Conservation (phyloP, 2,888 invertebrate genomes). For the Deladenus siricidicola region DNA sequence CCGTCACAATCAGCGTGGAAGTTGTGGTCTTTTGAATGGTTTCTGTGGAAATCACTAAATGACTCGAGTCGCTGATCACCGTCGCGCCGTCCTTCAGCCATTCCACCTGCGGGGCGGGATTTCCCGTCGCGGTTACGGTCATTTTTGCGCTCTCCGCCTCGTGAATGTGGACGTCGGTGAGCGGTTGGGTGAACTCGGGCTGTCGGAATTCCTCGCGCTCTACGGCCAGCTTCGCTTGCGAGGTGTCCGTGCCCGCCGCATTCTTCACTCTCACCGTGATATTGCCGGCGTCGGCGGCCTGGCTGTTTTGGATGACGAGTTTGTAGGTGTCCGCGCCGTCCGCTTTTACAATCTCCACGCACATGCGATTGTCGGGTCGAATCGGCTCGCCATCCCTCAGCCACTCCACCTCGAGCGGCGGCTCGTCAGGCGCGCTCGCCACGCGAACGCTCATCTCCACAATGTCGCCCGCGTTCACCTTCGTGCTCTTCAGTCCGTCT, state of each 20-base stretch:
- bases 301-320: slow-evolving; percentile 33
- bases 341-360: slow-evolving; percentile 9
- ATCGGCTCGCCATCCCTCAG: slow-evolving; percentile 35
- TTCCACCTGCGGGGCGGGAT: slow-evolving; percentile 27
- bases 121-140: slow-evolving; percentile 28
- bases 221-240: slow-evolving; percentile 32
- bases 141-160: slow-evolving; percentile 20
- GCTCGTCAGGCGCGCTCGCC: neutral
- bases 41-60: slow-evolving; percentile 8
- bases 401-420: slow-evolving; percentile 29
- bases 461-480: slow-evolving; percentile 26
- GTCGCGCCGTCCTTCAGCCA: slow-evolving; percentile 36
- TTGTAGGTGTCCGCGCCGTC: slow-evolving; percentile 26
- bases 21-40: slow-evolving; percentile 19
- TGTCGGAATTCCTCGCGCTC: slow-evolving; percentile 21
- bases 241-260: slow-evolving; percentile 23
- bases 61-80: slow-evolving; percentile 55
- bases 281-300: slow-evolving; percentile 43
- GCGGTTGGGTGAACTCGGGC: slow-evolving; percentile 27
- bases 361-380: slow-evolving; percentile 55
- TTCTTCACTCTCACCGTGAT: slow-evolving; percentile 41
- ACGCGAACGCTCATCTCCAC: slow-evolving; percentile 32
- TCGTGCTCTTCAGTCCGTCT: slow-evolving; percentile 24
- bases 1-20: slow-evolving; percentile 31
- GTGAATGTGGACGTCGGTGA: slow-evolving; percentile 42